phyloP scores from a whole-genome alignment of 2,888 invertebrate genomes.

The Uloborus plumipes region DNA sequence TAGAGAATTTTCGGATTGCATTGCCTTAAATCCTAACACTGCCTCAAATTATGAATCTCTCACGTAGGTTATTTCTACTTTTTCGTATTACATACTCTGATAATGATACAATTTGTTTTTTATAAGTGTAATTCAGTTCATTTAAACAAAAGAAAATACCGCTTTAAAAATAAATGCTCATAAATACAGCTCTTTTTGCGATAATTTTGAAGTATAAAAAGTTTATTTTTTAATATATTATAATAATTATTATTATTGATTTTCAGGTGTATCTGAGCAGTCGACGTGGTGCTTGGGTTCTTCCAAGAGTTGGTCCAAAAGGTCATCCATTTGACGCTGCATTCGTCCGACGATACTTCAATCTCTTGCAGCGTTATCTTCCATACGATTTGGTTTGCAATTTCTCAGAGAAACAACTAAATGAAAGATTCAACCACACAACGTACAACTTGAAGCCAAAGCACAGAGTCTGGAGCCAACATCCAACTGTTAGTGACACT shows the following conservation, averaged over 20 bases:
- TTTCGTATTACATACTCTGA: too few relatives aligned
- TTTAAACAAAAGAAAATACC: neutral
- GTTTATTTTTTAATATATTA: neutral
- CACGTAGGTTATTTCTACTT: too few relatives aligned
- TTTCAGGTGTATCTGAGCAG: slow-evolving; percentile 72
- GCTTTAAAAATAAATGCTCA: neutral
- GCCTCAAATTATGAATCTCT: too few relatives aligned
- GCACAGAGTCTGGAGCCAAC: slow-evolving; percentile 68
- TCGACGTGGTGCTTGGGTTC: slow-evolving; percentile 73
- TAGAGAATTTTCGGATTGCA: too few relatives aligned
- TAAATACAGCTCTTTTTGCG: neutral
- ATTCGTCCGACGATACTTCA: slow-evolving; percentile 54
- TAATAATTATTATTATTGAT: neutral
- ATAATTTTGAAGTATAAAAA: neutral
- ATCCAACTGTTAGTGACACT: slow-evolving; percentile 71
- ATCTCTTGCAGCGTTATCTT: slow-evolving; percentile 42
- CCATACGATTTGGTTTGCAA: slow-evolving; percentile 64
- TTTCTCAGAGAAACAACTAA: slow-evolving; percentile 66
- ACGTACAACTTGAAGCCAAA: slow-evolving; percentile 71
- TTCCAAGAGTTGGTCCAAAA: slow-evolving; percentile 72
- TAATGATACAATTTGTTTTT: too few relatives aligned
- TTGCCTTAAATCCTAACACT: too few relatives aligned
- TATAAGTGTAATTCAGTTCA: neutral
- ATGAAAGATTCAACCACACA: slow-evolving; percentile 70
- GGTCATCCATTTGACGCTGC: slow-evolving; percentile 71